Evolutionary conservation across 2,888 invertebrate genomes (phyloP), one percentile per base, ranked within the genome.

Genomic region (Agonopterix subpropinquella): DNA sequence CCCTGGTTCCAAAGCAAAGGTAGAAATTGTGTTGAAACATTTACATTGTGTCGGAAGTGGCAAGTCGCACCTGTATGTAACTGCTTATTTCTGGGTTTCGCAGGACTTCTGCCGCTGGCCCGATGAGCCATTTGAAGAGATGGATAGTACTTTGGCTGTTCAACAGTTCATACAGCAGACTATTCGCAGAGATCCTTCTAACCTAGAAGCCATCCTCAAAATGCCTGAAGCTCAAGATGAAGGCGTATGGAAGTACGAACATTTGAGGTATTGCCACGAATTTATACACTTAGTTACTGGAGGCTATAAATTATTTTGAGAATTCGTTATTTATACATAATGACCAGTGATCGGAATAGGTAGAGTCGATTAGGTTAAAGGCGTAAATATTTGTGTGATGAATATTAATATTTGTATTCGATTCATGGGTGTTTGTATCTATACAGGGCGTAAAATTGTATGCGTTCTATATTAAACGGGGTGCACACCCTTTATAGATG

Each of bases 221-320:
- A 97, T 98, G 90, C 99, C 99, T 1, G 98, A 98, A 64, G 94
- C 96, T 13, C 98, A 98, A 83, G 98, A 99, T 76, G 98, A 98
- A 81, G 98, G 99, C 41, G 99, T 99, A 45, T 99, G 99, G 99
- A 99, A 99, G 87, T 99, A 99, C 80, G 99, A 99, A 88, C 99
- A 99, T 89, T 90, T 99, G 52, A 92, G 96, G 95, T 95, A 80
- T 53, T 43, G 28, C 4, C 28, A 28, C 28, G 7, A 28, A 28
- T 28, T 28, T 7, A 28, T 28, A 28, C 46, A 41, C 43, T 5
- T 11, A 4, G 4, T 43, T 46, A 36, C 35, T 39, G 2, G 11
- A 28, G 8, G 18, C 11, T 44, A 9, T 3, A 41, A 10, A 41
- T 13, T 11, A 41, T 13, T 42, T 11, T 42, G 15, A 42, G 9